These are phyloP conservation scores for Mandrillus leucophaeus DNA, from an alignment of 2,113 vertebrate genomes.

Conservation along the genomic window DNA sequence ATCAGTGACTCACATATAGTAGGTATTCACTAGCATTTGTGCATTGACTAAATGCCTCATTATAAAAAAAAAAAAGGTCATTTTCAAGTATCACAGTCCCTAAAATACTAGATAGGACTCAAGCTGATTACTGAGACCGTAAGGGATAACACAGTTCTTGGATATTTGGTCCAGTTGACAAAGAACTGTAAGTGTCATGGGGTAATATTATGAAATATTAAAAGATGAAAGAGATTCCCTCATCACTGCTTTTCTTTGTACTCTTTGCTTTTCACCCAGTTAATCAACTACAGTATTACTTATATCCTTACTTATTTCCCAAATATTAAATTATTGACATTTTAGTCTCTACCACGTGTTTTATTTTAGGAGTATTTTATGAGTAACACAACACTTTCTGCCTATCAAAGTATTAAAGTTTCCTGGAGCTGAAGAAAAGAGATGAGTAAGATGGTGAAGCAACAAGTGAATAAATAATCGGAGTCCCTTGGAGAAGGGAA, in stretches of 20 bases:
- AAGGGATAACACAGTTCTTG: background rate
- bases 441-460: background rate
- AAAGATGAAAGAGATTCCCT: background rate
- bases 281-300: background rate
- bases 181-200: background rate
- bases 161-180: background rate
- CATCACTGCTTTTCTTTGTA: background rate
- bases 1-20: background rate
- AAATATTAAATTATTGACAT: background rate
- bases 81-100: background rate
- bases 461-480: background rate
- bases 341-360: background rate
- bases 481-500: background rate
- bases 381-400: background rate
- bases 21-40: background rate
- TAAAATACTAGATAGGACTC: background rate
- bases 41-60: background rate
- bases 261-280: background rate
- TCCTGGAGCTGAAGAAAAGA: background rate
- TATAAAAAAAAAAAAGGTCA: constrained; percentile 21
- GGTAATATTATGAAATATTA: background rate
- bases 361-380: background rate
- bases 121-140: background rate
- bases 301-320: background rate
- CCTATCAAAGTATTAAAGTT: background rate